These are phyloP conservation scores for Venusia cambrica DNA, from an alignment of 2,888 invertebrate species.

Conservation along the genomic window DNA sequence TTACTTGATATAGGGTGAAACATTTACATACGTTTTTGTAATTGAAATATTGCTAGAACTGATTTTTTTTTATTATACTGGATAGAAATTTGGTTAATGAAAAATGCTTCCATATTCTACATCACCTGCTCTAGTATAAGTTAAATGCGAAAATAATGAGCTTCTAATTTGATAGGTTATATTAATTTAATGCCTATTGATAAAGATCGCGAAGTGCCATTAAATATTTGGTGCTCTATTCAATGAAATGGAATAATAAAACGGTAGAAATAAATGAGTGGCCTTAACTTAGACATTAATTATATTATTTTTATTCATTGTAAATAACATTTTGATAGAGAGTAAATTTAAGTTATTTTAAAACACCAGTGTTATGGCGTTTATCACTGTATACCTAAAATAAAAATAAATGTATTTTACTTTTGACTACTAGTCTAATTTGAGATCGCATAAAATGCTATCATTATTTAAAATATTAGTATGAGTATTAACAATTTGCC, in stretches of 20 bases:
- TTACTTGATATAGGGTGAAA: too few species aligned
- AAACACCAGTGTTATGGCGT: constrained; percentile 45
- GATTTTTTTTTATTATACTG: too few species aligned
- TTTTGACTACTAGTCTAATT: constrained; percentile 65
- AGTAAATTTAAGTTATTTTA: constrained; percentile 42
- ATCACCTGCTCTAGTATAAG: constrained; percentile 37
- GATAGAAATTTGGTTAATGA: too few species aligned
- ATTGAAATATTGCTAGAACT: too few species aligned
- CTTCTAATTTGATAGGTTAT: too few species aligned
- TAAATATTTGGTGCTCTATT: constrained; percentile 51
- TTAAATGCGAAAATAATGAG: constrained; percentile 36
- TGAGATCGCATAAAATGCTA: constrained; percentile 72
- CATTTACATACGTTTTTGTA: too few species aligned
- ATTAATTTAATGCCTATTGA: too few species aligned
- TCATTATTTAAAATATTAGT: constrained; percentile 46
- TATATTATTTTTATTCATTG: constrained; percentile 52
- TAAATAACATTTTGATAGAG: constrained; percentile 57
- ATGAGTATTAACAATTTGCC: constrained; percentile 65
- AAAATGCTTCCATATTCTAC: constrained; percentile 40
- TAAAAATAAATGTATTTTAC: constrained; percentile 57
- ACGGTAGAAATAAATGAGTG: constrained; percentile 43
- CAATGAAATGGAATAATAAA: constrained; percentile 36
- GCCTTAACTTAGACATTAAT: constrained; percentile 57
- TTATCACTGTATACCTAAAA: constrained; percentile 46
- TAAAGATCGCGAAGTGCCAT: constrained; percentile 40